Evolutionary conservation across 2,113 vertebrate species (phyloP), one percentile per base, ranked within the genome.

Genomic region (Oryzias javanicus): DNA sequence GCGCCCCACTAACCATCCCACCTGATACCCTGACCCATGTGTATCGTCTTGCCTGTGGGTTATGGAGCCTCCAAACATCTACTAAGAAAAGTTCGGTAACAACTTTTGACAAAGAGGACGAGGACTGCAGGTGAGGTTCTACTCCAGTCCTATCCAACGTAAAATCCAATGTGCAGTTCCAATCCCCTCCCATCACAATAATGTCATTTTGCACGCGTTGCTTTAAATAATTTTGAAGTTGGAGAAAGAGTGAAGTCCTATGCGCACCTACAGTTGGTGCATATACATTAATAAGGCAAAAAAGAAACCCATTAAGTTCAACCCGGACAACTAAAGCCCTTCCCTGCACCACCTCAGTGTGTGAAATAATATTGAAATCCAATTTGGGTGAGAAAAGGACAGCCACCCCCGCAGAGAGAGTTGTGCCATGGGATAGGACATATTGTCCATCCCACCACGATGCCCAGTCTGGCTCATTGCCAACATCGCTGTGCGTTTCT

Each of bases 281-380:
- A 61, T 41, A 61, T 15, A 61, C 16, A 12, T 44, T 61, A 19
- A 61, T 25, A 17, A 53, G 19, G 3, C 27, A 35, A 20, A 24
- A 53, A 19, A 1, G 4, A 13, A 19, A 0, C 1, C 0, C n/a
- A 13, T 19, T 7, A 2, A 53, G 2, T 35, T 19, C 4, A 13
- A 29, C 29, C 25, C 27, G 25, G 0, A 53, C 25, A 6, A 17
- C 14, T 51, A 51, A 27, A 35, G 1, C 13, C 1, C 14, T 42
- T 19, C 18, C 40, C 6, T 5, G 24, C 4, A n/a, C 14, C 19
- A 53, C 18, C 15, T 63, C 49, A 18, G 24, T 19, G 2, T 6
- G 45, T 8, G 42, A 53, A 18, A 42, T 19, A 13, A 54, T 52
- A 19, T 52, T 62, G 44, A 51, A n/a, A n/a, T n/a, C n/a, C n/a